phyloP scores from a whole-genome alignment of 2,113 vertebrate genomes.

The Suncus etruscus region DNA sequence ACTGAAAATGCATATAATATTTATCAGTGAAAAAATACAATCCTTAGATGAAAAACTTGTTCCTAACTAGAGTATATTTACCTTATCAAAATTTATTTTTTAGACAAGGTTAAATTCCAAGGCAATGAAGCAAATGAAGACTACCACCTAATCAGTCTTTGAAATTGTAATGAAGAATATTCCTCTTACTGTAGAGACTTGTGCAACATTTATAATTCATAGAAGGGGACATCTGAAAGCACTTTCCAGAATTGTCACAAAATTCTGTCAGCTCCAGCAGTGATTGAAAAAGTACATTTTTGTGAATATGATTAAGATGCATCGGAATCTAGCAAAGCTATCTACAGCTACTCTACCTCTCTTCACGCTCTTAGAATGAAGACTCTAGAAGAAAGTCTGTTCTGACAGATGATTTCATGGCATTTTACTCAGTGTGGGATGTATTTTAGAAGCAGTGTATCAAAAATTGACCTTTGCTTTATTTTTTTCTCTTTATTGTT shows the following conservation, averaged over 20 bases:
- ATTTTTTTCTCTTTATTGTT: slow-evolving; percentile 79
- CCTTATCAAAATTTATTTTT: slow-evolving; percentile 12
- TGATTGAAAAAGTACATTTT: slow-evolving; percentile 71
- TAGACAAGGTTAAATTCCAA: slow-evolving; percentile 13
- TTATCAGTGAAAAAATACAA: slow-evolving; percentile 33
- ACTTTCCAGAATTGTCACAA: slow-evolving; percentile 80
- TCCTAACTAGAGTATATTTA: slow-evolving; percentile 24
- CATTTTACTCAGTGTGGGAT: slow-evolving; percentile 78
- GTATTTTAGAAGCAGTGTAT: slow-evolving; percentile 77
- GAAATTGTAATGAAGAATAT: slow-evolving; percentile 56
- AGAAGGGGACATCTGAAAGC: slow-evolving; percentile 73
- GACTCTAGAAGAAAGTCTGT: slow-evolving; percentile 71
- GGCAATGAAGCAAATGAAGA: slow-evolving; percentile 27
- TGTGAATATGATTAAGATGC: slow-evolving; percentile 78
- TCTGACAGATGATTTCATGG: slow-evolving; percentile 84
- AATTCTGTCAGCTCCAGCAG: slow-evolving; percentile 76
- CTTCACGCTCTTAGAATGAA: slow-evolving; percentile 66
- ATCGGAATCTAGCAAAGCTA: slow-evolving; percentile 80
- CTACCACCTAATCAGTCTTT: slow-evolving; percentile 33
- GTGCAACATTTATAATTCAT: slow-evolving; percentile 79
- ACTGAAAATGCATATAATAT: not conserved
- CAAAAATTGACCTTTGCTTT: slow-evolving; percentile 84
- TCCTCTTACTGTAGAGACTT: slow-evolving; percentile 56
- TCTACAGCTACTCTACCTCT: slow-evolving; percentile 65
- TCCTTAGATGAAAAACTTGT: slow-evolving; percentile 35